Conservation (phyloP, 1,140 invertebrate species). For the Dryas iulia region DNA sequence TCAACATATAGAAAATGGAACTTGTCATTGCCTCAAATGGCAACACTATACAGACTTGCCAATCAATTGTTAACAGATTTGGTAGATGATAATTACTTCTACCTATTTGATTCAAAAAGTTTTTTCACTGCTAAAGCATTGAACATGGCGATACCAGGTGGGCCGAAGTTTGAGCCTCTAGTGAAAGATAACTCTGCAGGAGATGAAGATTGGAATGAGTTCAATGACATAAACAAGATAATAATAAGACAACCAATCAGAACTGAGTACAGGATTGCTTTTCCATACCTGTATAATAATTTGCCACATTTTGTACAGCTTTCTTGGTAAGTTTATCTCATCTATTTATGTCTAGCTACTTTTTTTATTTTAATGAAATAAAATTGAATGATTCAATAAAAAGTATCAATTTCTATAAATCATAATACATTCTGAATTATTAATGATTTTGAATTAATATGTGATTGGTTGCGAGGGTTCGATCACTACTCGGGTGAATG, state of each 20-base stretch:
- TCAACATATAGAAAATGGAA: conserved; percentile 98
- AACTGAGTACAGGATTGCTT: conserved; percentile 99
- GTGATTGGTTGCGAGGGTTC: too few relatives aligned
- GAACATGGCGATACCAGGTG: conserved; percentile 99
- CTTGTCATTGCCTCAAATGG: conserved; percentile 96
- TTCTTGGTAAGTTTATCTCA: conserved; percentile 89
- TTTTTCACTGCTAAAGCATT: conserved; percentile 99
- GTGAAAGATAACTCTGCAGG: conserved; percentile 98
- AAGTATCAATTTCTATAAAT: too few relatives aligned
- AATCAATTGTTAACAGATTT: conserved; percentile 99
- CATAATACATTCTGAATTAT: too few relatives aligned
- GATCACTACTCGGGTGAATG: too few relatives aligned
- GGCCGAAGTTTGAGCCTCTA: conserved; percentile 99
- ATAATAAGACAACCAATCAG: conserved; percentile 99
- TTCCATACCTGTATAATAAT: conserved; percentile 99
- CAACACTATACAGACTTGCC: conserved; percentile 97
- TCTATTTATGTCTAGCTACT: background rate
- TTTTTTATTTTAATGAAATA: background rate
- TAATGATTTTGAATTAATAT: too few relatives aligned
- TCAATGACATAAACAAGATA: conserved; percentile 99
- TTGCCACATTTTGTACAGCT: conserved; percentile 97
- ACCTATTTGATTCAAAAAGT: conserved; percentile 99
- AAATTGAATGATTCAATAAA: too few relatives aligned
- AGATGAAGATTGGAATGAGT: conserved; percentile 99
- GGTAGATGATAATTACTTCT: conserved; percentile 99